A percentile compares a stretch with the other conserved stretches of the same genome.
Evolutionary conservation across 1,140 invertebrate species (phyloP).

Genomic region (Prorops nasuta): DNA sequence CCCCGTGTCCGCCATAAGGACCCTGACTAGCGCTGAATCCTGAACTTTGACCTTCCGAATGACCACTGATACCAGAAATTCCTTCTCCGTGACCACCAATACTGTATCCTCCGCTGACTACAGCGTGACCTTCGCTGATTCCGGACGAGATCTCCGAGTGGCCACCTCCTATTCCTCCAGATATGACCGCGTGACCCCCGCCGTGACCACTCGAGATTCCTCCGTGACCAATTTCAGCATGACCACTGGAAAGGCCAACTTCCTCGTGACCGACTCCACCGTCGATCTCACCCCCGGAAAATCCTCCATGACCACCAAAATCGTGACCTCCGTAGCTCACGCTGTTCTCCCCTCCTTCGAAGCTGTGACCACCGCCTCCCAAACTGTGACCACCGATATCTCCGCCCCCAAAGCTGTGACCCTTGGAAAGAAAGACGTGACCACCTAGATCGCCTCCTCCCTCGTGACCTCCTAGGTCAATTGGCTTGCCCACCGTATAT

Average conservation of each 20-base stretch:
- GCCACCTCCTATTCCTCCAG: slow-evolving; percentile 27
- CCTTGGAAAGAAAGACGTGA: too few species aligned
- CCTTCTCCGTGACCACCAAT: slow-evolving; percentile 6
- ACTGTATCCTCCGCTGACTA: slow-evolving; percentile 5
- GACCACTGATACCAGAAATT: slow-evolving; percentile 6
- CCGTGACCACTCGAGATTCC: slow-evolving; percentile 6
- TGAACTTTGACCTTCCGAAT: slow-evolving; percentile 10
- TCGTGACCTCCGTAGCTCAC: too few species aligned
- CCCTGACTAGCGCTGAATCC: slow-evolving; percentile 32
- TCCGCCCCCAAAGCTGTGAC: too few species aligned
- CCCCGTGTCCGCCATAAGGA: slow-evolving; percentile 44
- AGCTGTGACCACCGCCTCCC: slow-evolving; percentile 19
- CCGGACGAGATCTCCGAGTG: too few species aligned
- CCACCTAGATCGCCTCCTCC: slow-evolving; percentile 23
- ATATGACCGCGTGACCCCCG: slow-evolving; percentile 6
- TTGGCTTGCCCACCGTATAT: slow-evolving; percentile 44
- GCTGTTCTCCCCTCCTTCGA: slow-evolving; percentile 9
- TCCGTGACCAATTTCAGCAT: slow-evolving; percentile 8
- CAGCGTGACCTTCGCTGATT: slow-evolving; percentile 6
- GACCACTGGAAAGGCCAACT: slow-evolving; percentile 11
- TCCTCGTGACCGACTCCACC: slow-evolving; percentile 22
- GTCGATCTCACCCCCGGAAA: too few species aligned
- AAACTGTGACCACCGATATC: slow-evolving; percentile 36
- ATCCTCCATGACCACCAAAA: too few species aligned
- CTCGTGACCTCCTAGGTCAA: slow-evolving; percentile 30